These are phyloP conservation scores for Ara ararauna DNA, from an alignment of 2,797 vertebrate species.

Conservation along the genomic window DNA sequence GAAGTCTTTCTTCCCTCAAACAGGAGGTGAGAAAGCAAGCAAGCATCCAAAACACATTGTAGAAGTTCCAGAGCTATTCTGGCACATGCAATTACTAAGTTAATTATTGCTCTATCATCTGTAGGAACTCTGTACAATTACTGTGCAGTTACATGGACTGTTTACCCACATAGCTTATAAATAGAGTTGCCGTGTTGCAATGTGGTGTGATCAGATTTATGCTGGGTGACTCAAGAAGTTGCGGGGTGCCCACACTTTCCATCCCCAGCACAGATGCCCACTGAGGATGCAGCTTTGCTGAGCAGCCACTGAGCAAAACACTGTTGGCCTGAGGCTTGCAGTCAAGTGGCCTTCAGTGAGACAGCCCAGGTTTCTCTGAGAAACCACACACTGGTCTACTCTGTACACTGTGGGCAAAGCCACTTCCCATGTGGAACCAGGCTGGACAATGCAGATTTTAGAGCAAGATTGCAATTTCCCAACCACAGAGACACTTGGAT, in stretches of 20 bases:
- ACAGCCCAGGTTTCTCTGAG: not conserved
- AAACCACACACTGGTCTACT: constrained; percentile 15
- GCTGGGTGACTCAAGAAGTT: not conserved
- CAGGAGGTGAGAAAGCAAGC: not conserved
- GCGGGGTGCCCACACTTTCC: not conserved
- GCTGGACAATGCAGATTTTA: not conserved
- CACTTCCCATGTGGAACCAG: not conserved
- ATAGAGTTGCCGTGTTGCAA: not conserved
- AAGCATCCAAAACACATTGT: not conserved
- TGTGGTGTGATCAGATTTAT: not conserved
- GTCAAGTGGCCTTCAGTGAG: not conserved
- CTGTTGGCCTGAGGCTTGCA: not conserved
- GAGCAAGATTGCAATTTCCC: not conserved
- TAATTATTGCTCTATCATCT: not conserved
- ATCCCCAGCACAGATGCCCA: not conserved
- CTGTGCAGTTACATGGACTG: not conserved
- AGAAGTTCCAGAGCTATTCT: not conserved
- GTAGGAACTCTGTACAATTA: not conserved
- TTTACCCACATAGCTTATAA: not conserved
- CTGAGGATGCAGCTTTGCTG: not conserved
- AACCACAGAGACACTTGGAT: constrained; percentile 23
- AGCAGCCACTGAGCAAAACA: not conserved
- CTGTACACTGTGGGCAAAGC: constrained; percentile 5
- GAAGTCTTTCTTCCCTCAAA: not conserved
- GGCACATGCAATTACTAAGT: not conserved